phyloP scores from a whole-genome alignment of 92 coral and sea anemone genomes.

The Epizoanthus stellaris region DNA sequence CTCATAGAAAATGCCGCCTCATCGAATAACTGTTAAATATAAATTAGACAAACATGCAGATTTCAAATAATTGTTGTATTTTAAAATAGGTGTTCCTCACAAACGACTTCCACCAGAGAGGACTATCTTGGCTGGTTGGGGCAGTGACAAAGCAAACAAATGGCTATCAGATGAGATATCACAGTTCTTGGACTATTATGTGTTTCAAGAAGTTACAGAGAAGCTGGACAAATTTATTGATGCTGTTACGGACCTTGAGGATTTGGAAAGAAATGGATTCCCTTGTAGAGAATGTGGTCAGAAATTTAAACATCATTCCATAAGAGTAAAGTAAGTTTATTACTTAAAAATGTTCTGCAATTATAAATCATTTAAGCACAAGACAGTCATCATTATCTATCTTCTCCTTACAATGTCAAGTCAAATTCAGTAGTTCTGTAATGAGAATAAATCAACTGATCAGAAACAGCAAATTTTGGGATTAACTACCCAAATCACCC shows the following conservation, averaged over 20 bases:
- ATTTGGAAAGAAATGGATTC: constrained; percentile 45
- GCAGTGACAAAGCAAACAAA: constrained; percentile 25
- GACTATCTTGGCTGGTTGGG: constrained; percentile 13
- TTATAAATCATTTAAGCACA: constrained; percentile 15
- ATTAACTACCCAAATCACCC: too few relatives aligned
- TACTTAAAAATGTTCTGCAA: constrained; percentile 33
- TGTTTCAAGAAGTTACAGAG: constrained; percentile 42
- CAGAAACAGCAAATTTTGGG: constrained; percentile 10
- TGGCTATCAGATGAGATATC: constrained; percentile 46
- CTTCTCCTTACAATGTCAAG: constrained; percentile 21
- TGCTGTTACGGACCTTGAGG: constrained; percentile 43
- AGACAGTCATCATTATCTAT: constrained; percentile 4
- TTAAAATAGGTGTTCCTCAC: constrained; percentile 42
- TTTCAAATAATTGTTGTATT: constrained; percentile 2
- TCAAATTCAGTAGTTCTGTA: constrained; percentile 13
- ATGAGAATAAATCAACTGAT: constrained; percentile 9
- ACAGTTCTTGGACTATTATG: constrained; percentile 28
- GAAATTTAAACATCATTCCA: constrained; percentile 39
- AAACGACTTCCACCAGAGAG: constrained; percentile 41
- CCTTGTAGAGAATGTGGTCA: constrained; percentile 52
- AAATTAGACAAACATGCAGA: background rate
- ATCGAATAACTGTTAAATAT: background rate
- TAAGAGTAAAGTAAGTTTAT: constrained; percentile 41
- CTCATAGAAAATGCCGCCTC: too few relatives aligned
- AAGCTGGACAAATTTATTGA: constrained; percentile 24